These are phyloP conservation scores for Acleris emargana DNA, from an alignment of 2,888 invertebrate species.

Conservation along the genomic window DNA sequence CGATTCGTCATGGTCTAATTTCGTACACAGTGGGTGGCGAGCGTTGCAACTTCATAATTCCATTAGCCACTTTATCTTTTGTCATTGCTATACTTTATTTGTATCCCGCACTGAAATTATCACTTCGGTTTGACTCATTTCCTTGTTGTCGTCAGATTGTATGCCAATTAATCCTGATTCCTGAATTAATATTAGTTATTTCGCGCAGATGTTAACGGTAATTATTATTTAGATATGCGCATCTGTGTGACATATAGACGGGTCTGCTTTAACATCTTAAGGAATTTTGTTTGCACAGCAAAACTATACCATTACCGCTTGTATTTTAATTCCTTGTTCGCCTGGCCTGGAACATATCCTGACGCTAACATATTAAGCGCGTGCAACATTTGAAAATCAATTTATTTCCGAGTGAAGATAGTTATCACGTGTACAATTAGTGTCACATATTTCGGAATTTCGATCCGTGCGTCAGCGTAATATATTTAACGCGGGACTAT, in stretches of 20 bases:
- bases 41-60: slow-evolving; percentile 51
- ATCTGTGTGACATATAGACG: no score
- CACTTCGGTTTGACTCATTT: slow-evolving; percentile 15
- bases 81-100: slow-evolving; percentile 37
- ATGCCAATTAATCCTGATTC: not conserved
- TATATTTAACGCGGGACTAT: slow-evolving; percentile 41
- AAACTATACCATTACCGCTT: not conserved
- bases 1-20: slow-evolving; percentile 64
- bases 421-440: slow-evolving; percentile 30
- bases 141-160: slow-evolving; percentile 1
- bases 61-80: slow-evolving; percentile 50
- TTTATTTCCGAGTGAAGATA: slow-evolving; percentile 42
- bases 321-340: not conserved
- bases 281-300: not conserved
- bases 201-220: no score
- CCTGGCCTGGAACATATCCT: not conserved
- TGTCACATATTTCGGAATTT: slow-evolving; percentile 41
- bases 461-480: slow-evolving; percentile 33
- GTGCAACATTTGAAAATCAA: slow-evolving; percentile 34
- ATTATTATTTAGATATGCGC: no score
- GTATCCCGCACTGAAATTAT: slow-evolving; percentile 23
- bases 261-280: no score
- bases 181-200: no score
- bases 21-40: slow-evolving; percentile 62
- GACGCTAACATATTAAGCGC: not conserved